Percentiles rank a stretch among this genome's conserved stretches.
phyloP scores from a whole-genome alignment of 2,797 vertebrate species.

The Coreius guichenoti region DNA sequence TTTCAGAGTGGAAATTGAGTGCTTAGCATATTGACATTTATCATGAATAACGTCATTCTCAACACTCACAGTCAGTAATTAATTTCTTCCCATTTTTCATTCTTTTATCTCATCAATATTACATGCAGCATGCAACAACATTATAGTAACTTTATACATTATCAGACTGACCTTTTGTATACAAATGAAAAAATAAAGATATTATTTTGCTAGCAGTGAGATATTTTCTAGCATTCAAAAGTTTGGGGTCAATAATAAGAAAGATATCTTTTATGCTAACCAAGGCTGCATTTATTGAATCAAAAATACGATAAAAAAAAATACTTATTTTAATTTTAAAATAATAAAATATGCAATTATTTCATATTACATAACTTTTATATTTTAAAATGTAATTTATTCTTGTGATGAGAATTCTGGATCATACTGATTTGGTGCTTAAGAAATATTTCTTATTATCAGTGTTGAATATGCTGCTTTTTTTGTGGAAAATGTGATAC shows the following conservation, averaged over 20 bases:
- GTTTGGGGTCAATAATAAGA: background rate
- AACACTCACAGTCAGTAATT: slow-evolving; percentile 5
- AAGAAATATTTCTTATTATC: background rate
- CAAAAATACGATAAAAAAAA: background rate
- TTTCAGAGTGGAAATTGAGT: slow-evolving; percentile 42
- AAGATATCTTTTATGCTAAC: background rate
- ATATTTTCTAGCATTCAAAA: background rate
- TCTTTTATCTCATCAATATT: background rate
- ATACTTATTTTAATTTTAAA: too few relatives aligned
- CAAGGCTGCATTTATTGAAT: background rate
- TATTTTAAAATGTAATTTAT: background rate
- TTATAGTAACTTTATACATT: background rate
- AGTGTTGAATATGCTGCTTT: too few relatives aligned
- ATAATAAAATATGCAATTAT: too few relatives aligned
- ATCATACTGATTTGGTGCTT: background rate
- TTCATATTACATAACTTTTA: background rate
- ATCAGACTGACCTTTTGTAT: background rate
- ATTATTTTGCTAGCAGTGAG: background rate
- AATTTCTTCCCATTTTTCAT: slow-evolving; percentile 4
- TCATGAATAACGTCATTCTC: slow-evolving; percentile 19
- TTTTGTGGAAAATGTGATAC: too few relatives aligned
- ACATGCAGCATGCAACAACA: background rate
- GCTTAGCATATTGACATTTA: slow-evolving; percentile 29
- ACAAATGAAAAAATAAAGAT: background rate
- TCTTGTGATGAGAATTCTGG: background rate